A percentile compares a stretch with the other conserved stretches of the same genome.
Evolutionary conservation across 35 echinoderm and acorn worm genomes (phyloP).

Genomic region (Heliocidaris erythrogramma): DNA sequence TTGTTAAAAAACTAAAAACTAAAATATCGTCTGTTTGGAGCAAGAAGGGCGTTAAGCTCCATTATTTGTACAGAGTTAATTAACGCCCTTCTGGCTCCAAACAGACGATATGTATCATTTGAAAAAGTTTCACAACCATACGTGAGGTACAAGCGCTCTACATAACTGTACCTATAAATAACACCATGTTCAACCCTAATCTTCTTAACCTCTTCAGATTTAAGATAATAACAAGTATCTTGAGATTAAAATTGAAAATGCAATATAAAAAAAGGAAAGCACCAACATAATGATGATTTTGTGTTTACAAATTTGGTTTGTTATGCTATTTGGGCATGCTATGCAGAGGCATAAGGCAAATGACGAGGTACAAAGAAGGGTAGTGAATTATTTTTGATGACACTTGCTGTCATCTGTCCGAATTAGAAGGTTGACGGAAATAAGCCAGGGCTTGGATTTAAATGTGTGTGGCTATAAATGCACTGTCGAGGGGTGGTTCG

Average conservation of each 20-base stretch:
- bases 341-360: not conserved
- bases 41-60: too few species aligned
- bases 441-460: constrained; percentile 14
- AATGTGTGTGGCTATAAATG: constrained; percentile 17
- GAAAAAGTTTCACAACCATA: too few species aligned
- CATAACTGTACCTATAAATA: too few species aligned
- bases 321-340: not conserved
- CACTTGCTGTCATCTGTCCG: constrained; percentile 36
- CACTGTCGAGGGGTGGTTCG: not conserved
- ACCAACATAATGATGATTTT: not conserved
- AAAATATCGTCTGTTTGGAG: too few species aligned
- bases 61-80: too few species aligned
- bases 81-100: too few species aligned
- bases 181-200: too few species aligned
- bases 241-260: not conserved
- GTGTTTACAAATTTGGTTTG: not conserved
- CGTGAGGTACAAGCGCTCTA: too few species aligned
- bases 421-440: constrained; percentile 35
- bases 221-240: too few species aligned
- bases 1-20: too few species aligned
- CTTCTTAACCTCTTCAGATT: too few species aligned
- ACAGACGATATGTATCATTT: too few species aligned
- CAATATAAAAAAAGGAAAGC: not conserved
- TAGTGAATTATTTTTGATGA: constrained; percentile 16
- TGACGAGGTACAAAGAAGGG: not conserved